Conservation (phyloP, 2,888 invertebrate genomes). For the Spisula subtruncata region DNA sequence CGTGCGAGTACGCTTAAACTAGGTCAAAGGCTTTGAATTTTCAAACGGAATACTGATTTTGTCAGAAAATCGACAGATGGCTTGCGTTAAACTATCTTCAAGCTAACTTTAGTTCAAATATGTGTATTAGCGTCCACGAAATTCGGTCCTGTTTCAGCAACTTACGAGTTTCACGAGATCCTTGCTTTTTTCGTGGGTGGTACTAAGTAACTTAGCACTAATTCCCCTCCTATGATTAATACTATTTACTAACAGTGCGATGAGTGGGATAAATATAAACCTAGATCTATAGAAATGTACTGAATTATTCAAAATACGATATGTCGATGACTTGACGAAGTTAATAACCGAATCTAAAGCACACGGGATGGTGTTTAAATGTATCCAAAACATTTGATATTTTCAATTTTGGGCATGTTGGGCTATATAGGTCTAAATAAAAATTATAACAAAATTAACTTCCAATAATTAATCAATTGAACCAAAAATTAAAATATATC, state of each 20-base stretch:
- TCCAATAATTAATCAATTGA: too few species aligned
- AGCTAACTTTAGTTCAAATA: not conserved
- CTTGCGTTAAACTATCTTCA: constrained; percentile 52
- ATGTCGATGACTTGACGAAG: too few species aligned
- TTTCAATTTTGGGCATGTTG: too few species aligned
- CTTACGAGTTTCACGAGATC: not conserved
- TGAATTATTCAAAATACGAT: too few species aligned
- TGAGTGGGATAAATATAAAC: not conserved
- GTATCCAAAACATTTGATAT: too few species aligned
- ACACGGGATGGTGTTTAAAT: too few species aligned
- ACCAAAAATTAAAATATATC: too few species aligned
- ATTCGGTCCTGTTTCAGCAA: not conserved
- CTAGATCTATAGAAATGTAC: too few species aligned
- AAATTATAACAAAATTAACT: too few species aligned
- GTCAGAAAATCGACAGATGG: constrained; percentile 64
- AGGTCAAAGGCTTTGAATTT: constrained; percentile 61
- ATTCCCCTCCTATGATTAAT: constrained; percentile 17
- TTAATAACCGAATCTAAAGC: too few species aligned
- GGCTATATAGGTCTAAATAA: too few species aligned
- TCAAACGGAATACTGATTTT: constrained; percentile 40
- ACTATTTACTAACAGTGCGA: not conserved
- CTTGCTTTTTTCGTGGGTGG: constrained; percentile 45
- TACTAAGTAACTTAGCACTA: constrained; percentile 37
- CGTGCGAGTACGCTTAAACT: constrained; percentile 62
- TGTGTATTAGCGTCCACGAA: not conserved